Evolutionary conservation across 2,797 vertebrate species (phyloP), one percentile per base, ranked within the genome.

Genomic region (Lagocephalus sceleratus): DNA sequence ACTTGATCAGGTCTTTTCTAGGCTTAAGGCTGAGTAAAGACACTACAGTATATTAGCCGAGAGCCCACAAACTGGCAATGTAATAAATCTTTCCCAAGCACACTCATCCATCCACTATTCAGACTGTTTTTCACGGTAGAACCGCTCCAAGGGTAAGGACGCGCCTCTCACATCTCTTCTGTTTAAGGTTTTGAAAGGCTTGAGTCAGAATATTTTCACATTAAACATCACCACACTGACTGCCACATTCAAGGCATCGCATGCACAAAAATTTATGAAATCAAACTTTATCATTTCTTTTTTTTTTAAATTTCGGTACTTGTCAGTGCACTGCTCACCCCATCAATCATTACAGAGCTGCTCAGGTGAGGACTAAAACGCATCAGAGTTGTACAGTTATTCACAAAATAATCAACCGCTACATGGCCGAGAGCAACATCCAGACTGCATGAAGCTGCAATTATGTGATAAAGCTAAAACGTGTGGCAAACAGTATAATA

Each of bases 181-280:
- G 45, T 69, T 65, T 58, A 51, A 44, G 41, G 57, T 75, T 82
- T 63, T 50, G 52, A 10, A 61, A 40, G 61, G 71, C 73, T 68
- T 21, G 54, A 79, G 40, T 71, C 49, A 48, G 65, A 59, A 66
- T 66, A 75, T 80, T 74, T 42, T 61, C 25, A 6, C 7, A 25
- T 25, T 5, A 25, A 25, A 25, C 23, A 25, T 25, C 23, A 25
- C 7, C 23, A 25, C 23, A 25, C 23, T 5, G 23, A 5, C 23
- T 4, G 23, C 4, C 23, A 25, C 7, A 5, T 25, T 25, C 23
- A 4, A 25, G 23, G 7, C 23, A 25, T 25, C 23, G 12, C 32
- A 35, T 35, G 32, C 5, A 12, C 32, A 35, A 35, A 35, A 35
- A 35, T 2, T 2, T 12, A 35, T 14, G 4, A 35, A 14, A 35